Evolutionary conservation across 2,113 vertebrate genomes (phyloP).

Genomic region (Istiophorus platypterus): DNA sequence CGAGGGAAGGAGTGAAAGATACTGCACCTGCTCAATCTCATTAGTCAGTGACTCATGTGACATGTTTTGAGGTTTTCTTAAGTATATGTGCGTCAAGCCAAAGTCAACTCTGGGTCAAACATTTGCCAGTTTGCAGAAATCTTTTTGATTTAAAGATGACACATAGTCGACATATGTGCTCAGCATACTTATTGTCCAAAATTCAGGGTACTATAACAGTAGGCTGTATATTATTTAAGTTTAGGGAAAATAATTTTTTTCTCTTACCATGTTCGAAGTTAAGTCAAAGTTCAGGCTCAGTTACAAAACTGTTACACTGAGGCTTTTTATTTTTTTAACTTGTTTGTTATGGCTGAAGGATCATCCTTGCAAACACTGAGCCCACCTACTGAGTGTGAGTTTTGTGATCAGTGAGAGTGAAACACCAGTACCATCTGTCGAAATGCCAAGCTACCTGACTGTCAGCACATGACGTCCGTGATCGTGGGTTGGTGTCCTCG

Average conservation of each 20-base stretch:
- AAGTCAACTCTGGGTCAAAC: background rate
- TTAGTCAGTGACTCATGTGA: conserved; percentile 20
- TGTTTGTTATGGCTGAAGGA: conserved; percentile 30
- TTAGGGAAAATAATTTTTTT: background rate
- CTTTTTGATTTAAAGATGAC: background rate
- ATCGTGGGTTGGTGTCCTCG: conserved; percentile 27
- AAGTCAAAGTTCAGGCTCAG: conserved; percentile 25
- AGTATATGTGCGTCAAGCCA: background rate
- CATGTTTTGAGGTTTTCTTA: conserved; percentile 1
- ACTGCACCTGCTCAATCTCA: conserved; percentile 2
- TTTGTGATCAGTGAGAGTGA: conserved; percentile 68
- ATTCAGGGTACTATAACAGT: background rate
- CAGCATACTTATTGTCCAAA: background rate
- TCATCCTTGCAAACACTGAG: conserved; percentile 54
- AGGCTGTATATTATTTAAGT: background rate
- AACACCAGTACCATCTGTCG: conserved; percentile 70
- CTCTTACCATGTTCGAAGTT: background rate
- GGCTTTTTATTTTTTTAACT: conserved; percentile 54
- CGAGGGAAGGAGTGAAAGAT: conserved; percentile 5
- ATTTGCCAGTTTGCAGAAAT: background rate
- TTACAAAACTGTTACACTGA: conserved; percentile 13
- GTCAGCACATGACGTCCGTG: conserved; percentile 40
- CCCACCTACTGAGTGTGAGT: conserved; percentile 58
- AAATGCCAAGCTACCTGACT: conserved; percentile 60
- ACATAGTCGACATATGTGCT: background rate